These are phyloP conservation scores for Eira barbara DNA, from an alignment of 2,113 vertebrate species.

Conservation along the genomic window DNA sequence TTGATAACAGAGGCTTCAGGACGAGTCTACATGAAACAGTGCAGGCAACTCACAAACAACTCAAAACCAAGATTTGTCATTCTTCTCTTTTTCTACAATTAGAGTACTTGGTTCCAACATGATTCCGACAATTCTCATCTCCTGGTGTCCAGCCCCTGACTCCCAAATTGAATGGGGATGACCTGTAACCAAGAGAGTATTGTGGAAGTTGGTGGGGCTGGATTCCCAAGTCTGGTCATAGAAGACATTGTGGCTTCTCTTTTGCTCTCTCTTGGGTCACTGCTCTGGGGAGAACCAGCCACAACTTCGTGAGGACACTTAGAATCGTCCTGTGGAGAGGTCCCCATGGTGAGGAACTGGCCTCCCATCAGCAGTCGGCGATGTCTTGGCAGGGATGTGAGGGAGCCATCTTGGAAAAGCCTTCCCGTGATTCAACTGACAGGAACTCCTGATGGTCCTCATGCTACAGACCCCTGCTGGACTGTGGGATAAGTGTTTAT, in stretches of 20 bases:
- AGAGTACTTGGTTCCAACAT: neutral
- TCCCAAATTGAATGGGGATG: neutral
- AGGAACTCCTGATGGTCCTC: neutral
- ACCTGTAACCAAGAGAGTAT: no score
- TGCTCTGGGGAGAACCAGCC: neutral
- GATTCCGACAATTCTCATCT: neutral
- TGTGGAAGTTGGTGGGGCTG: neutral
- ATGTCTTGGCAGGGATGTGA: neutral
- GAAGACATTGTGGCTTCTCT: neutral
- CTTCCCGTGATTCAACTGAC: neutral
- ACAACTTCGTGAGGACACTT: neutral
- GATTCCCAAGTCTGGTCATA: neutral
- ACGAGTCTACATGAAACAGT: neutral
- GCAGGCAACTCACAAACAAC: neutral
- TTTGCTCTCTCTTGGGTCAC: neutral
- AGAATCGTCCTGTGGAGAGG: neutral
- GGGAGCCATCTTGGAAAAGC: neutral
- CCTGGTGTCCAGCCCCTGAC: no score
- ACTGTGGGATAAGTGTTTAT: neutral
- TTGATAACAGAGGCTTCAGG: neutral
- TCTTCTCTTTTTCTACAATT: neutral
- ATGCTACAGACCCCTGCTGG: neutral
- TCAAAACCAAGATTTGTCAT: neutral
- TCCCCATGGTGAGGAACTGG: rapidly evolving
- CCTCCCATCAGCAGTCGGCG: neutral